phyloP scores from a whole-genome alignment of 1,140 invertebrate genomes.

The Colletes latitarsis region DNA sequence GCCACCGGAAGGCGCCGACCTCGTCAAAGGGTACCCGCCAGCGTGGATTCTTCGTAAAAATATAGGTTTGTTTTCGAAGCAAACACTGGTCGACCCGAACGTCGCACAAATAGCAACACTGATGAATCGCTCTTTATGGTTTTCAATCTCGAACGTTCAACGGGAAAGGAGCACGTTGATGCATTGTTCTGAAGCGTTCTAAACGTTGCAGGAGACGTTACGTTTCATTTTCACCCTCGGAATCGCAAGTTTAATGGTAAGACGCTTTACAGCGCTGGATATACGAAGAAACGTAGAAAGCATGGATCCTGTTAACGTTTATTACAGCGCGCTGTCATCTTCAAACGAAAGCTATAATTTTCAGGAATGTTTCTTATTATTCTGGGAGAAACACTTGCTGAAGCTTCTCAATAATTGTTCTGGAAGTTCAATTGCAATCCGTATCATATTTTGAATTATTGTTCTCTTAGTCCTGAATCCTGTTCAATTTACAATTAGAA shows the following conservation, averaged over 20 bases:
- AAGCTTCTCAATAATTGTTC: no score
- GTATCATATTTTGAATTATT: no score
- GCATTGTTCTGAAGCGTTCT: neutral
- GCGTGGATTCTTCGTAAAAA: constrained; percentile 11
- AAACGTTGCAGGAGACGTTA: neutral
- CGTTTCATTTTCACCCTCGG: neutral
- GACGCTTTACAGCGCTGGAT: neutral
- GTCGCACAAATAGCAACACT: constrained; percentile 10
- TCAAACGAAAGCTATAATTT: neutral
- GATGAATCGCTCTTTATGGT: neutral
- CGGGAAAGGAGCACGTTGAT: no score
- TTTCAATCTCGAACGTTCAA: neutral
- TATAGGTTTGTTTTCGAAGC: constrained; percentile 17
- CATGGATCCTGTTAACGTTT: neutral
- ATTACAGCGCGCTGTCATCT: neutral
- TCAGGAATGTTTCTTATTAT: no score
- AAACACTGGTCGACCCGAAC: neutral
- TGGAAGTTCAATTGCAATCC: no score
- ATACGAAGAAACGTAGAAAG: neutral
- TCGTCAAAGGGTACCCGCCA: neutral
- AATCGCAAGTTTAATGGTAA: neutral
- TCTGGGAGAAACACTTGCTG: no score
- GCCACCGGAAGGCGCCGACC: neutral
- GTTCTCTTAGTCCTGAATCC: no score
- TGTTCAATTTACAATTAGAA: no score